Evolutionary conservation across 37 sponge, comb jelly and placozoan genomes (phyloP).

Genomic region (Beroe forskalii): DNA sequence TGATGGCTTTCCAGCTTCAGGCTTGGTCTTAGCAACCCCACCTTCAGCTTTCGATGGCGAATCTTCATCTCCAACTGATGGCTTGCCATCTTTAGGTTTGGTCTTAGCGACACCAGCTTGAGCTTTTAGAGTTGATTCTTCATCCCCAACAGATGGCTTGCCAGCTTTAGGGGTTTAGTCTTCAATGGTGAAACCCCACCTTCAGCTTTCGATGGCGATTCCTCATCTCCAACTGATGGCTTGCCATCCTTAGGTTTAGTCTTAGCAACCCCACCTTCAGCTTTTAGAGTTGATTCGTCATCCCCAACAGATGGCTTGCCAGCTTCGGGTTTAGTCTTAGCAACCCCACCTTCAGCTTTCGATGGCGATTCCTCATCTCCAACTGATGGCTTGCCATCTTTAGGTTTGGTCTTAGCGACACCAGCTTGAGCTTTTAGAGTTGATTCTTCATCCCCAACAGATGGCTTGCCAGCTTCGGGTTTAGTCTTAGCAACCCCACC

Average conservation of each 20-base stretch:
- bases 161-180: not conserved
- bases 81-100: not conserved
- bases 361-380: not conserved
- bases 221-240: not conserved
- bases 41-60: not conserved
- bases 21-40: not conserved
- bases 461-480: not conserved
- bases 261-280: not conserved
- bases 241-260: not conserved
- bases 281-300: not conserved
- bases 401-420: not conserved
- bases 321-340: not conserved
- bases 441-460: not conserved
- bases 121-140: not conserved
- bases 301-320: not conserved
- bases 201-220: not conserved
- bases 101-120: not conserved
- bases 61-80: not conserved
- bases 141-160: not conserved
- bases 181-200: not conserved
- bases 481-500: not conserved
- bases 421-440: not conserved
- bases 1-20: not conserved
- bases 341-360: not conserved
- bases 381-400: not conserved